Evolutionary conservation across 2,888 invertebrate species (phyloP).

Genomic region (Lepidocyrtinus sp.): DNA sequence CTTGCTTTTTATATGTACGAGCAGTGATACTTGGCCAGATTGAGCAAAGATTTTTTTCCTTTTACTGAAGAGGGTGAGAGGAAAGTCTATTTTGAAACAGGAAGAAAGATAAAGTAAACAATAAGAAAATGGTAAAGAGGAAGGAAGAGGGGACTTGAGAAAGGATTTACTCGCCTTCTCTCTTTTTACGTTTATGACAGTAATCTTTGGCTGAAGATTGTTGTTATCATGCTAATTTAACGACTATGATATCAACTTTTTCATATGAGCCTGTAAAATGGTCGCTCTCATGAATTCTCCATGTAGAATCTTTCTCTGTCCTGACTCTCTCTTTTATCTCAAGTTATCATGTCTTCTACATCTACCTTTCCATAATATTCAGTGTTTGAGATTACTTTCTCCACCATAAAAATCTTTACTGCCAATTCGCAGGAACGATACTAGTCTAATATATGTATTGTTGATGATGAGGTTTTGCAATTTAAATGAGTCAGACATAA

Average conservation of each 20-base stretch:
- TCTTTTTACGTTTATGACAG: conserved; percentile 51
- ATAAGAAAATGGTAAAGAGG: conserved; percentile 6
- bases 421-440: conserved; percentile 18
- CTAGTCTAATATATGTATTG: conserved; percentile 27
- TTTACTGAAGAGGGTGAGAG: background rate
- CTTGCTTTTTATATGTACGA: conserved; percentile 9
- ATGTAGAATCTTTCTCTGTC: background rate
- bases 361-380: conserved; percentile 55
- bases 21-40: conserved; percentile 11
- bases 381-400: conserved; percentile 46
- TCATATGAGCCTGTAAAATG: conserved; percentile 19
- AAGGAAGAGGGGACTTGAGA: conserved; percentile 24
- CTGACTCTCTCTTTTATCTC: conserved; percentile 32
- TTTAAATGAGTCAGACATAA: conserved; percentile 15
- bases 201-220: conserved; percentile 59
- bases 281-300: conserved; percentile 18
- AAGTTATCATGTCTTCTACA: conserved; percentile 46
- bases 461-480: conserved; percentile 38
- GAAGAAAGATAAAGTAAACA: conserved; percentile 7
- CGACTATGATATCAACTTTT: conserved; percentile 57
- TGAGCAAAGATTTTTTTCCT: too few relatives aligned
- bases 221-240: conserved; percentile 61
- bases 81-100: background rate
- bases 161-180: conserved; percentile 45
- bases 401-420: conserved; percentile 40